phyloP scores from a whole-genome alignment of 2,888 invertebrate genomes.

The Melanophora roralis region DNA sequence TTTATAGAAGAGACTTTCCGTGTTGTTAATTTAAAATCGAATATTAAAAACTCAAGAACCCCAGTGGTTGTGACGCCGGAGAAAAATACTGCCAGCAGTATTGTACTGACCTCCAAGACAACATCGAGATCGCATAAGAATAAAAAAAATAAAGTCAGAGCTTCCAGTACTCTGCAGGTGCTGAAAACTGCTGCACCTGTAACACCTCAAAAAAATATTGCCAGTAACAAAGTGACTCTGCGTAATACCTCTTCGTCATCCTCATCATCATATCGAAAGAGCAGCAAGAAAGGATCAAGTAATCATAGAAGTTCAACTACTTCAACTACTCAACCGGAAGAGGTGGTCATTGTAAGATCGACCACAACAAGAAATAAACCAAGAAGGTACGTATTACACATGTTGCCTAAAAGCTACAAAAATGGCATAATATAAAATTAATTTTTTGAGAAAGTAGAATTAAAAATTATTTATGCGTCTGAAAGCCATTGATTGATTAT shows the following conservation, averaged over 20 bases:
- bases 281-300: conserved; percentile 47
- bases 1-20: conserved; percentile 91
- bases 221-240: conserved; percentile 22
- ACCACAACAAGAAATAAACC: conserved; percentile 53
- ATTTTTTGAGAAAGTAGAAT: too few relatives aligned
- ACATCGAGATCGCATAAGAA: conserved; percentile 79
- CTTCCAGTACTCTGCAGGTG: conserved; percentile 83
- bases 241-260: conserved; percentile 42
- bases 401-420: too few relatives aligned
- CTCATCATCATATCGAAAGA: conserved; percentile 69
- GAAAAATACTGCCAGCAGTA: conserved; percentile 67
- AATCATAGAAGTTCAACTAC: conserved; percentile 69
- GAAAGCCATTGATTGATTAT: too few relatives aligned
- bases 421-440: too few relatives aligned
- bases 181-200: conserved; percentile 85
- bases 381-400: conserved; percentile 51
- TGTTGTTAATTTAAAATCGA: conserved; percentile 88
- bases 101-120: conserved; percentile 21
- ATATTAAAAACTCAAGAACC: conserved; percentile 71
- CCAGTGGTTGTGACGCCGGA: conserved; percentile 56
- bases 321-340: conserved; percentile 65
- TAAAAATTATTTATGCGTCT: neutral
- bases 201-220: conserved; percentile 19
- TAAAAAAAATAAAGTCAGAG: conserved; percentile 81
- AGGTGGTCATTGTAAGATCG: conserved; percentile 51